Evolutionary conservation across 1,140 invertebrate species (phyloP).

Genomic region (Halictus rubicundus): DNA sequence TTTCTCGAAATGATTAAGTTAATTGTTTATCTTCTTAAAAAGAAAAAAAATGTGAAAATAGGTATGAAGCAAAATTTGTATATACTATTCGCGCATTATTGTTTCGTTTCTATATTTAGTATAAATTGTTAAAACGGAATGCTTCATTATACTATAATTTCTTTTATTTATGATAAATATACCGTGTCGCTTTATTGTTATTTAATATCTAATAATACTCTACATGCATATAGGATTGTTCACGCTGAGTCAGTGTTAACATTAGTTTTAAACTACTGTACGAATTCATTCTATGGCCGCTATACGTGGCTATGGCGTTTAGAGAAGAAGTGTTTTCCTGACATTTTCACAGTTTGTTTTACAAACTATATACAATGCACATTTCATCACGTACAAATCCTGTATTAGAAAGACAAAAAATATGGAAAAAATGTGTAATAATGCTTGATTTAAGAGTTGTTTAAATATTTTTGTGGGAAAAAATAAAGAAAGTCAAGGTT

Average conservation of each 20-base stretch:
- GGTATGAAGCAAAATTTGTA: constrained; percentile 34
- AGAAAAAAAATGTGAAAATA: constrained; percentile 5
- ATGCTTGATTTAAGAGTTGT: constrained; percentile 56
- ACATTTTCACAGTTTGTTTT: constrained; percentile 38
- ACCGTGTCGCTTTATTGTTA: constrained; percentile 11
- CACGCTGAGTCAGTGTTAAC: constrained; percentile 17
- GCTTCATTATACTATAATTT: constrained; percentile 38
- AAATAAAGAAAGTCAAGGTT: constrained; percentile 65
- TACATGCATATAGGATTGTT: constrained; percentile 18
- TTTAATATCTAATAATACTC: constrained; percentile 27
- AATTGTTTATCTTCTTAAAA: constrained; percentile 25
- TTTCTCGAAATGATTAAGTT: constrained; percentile 14
- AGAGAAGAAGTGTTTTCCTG: constrained; percentile 26
- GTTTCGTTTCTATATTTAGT: constrained; percentile 39
- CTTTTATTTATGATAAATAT: constrained; percentile 26
- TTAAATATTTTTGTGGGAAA: constrained; percentile 46
- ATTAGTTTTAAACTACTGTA: constrained; percentile 31
- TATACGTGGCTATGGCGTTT: constrained; percentile 15
- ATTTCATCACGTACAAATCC: constrained; percentile 67
- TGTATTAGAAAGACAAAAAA: constrained; percentile 49
- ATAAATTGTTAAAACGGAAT: constrained; percentile 42
- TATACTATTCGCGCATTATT: constrained; percentile 23
- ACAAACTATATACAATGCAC: constrained; percentile 52
- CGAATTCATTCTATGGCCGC: constrained; percentile 8
- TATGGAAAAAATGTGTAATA: constrained; percentile 52